A percentile compares a stretch with the other conserved stretches of the same genome.
Conservation (phyloP, 2,113 vertebrate genomes). For the Eptesicus fuscus region DNA sequence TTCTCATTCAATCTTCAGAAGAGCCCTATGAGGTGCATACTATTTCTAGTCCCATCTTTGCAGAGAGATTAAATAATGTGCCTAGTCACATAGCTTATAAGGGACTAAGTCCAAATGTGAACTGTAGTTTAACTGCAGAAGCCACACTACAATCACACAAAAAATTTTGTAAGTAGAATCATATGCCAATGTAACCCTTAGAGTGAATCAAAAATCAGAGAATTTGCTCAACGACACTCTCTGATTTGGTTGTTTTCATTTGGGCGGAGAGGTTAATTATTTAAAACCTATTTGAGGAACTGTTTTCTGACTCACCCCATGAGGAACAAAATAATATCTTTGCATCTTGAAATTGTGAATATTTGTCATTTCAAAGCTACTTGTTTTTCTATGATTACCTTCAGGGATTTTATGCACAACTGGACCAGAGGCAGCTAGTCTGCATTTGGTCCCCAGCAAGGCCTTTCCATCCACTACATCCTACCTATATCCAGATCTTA, state of each 20-base stretch:
- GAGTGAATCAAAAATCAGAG: not conserved
- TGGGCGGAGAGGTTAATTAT: conserved; percentile 37
- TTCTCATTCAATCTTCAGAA: not conserved
- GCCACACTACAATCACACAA: not conserved
- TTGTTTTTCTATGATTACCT: not conserved
- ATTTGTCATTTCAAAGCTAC: conserved; percentile 24
- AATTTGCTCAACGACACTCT: not conserved
- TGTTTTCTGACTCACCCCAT: conserved; percentile 42
- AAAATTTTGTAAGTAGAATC: not conserved
- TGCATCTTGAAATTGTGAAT: not conserved
- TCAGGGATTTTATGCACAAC: not conserved
- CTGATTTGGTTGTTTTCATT: conserved; percentile 19
- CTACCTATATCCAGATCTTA: not conserved
- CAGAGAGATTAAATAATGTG: not conserved
- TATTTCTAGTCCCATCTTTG: not conserved
- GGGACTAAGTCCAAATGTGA: not conserved
- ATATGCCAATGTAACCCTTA: not conserved
- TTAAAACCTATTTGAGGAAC: conserved; percentile 32
- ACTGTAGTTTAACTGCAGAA: not conserved
- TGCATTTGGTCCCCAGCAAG: not conserved
- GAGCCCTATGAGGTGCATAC: not conserved
- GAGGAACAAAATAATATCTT: not conserved
- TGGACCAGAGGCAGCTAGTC: not conserved
- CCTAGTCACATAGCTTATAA: not conserved
- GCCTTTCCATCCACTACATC: not conserved